phyloP scores from a whole-genome alignment of 1,140 invertebrate species.

The Hycleus cichorii region DNA sequence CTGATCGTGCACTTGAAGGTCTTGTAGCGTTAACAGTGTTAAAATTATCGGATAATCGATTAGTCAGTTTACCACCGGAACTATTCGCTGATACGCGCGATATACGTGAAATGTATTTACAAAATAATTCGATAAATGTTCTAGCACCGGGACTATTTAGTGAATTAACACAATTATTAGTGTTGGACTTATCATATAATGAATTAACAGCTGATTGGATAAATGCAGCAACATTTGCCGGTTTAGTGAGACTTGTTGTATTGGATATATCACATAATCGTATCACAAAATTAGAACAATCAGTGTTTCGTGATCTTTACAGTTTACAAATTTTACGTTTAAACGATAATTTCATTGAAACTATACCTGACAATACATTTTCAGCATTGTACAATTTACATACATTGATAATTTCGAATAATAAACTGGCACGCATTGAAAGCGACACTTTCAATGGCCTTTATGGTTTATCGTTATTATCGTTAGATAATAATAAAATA shows the following conservation, averaged over 20 bases:
- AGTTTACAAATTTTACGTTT: slow-evolving; percentile 74
- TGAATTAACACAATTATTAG: slow-evolving; percentile 69
- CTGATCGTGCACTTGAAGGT: slow-evolving; percentile 74
- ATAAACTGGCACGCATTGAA: slow-evolving; percentile 71
- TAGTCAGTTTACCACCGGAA: slow-evolving; percentile 73
- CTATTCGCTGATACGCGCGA: slow-evolving; percentile 73
- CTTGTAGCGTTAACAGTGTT: slow-evolving; percentile 67
- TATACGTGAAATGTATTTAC: slow-evolving; percentile 73
- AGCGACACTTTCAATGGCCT: slow-evolving; percentile 70
- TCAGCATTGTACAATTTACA: slow-evolving; percentile 71
- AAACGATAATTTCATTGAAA: slow-evolving; percentile 76
- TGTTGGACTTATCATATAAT: slow-evolving; percentile 80
- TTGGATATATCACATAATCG: slow-evolving; percentile 76
- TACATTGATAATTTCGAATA: slow-evolving; percentile 78
- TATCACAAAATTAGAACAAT: slow-evolving; percentile 68
- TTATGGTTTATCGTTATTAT: slow-evolving; percentile 67
- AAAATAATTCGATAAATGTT: slow-evolving; percentile 81
- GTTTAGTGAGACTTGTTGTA: slow-evolving; percentile 69
- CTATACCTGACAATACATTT: slow-evolving; percentile 75
- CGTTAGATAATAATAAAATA: slow-evolving; percentile 78
- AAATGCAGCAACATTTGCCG: slow-evolving; percentile 76
- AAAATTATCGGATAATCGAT: slow-evolving; percentile 72
- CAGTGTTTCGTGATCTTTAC: slow-evolving; percentile 72
- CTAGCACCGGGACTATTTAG: slow-evolving; percentile 77
- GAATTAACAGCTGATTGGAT: slow-evolving; percentile 81